Conservation (phyloP, 2,888 invertebrate species). For the Acrobasis suavella region DNA sequence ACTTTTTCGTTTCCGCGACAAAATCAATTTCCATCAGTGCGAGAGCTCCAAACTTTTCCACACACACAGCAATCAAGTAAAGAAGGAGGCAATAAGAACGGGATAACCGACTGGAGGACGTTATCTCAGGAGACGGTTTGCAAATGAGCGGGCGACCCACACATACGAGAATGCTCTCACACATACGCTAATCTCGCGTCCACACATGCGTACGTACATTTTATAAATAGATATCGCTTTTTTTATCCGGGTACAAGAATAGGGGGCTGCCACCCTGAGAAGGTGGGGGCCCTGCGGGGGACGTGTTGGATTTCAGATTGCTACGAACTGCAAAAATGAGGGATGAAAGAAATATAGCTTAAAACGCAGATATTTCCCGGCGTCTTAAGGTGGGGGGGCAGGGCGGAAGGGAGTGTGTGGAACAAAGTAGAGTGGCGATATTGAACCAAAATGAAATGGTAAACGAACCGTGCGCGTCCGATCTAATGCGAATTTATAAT, state of each 20-base stretch:
- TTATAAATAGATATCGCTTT: slow-evolving; percentile 83
- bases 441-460: slow-evolving; percentile 82
- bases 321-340: slow-evolving; percentile 84
- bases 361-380: slow-evolving; percentile 83
- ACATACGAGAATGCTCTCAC: slow-evolving; percentile 54
- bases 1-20: slow-evolving; percentile 65
- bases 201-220: slow-evolving; percentile 77
- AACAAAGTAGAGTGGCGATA: slow-evolving; percentile 82
- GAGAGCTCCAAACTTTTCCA: slow-evolving; percentile 73
- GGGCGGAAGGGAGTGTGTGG: slow-evolving; percentile 75
- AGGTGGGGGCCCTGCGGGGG: slow-evolving; percentile 75
- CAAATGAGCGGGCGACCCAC: slow-evolving; percentile 78
- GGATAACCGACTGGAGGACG: slow-evolving; percentile 80
- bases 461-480: slow-evolving; percentile 83
- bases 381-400: slow-evolving; percentile 75
- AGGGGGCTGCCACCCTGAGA: slow-evolving; percentile 71
- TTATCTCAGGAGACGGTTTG: slow-evolving; percentile 82
- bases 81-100: slow-evolving; percentile 80
- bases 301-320: slow-evolving; percentile 83
- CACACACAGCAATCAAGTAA: slow-evolving; percentile 77
- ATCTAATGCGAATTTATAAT: slow-evolving; percentile 83
- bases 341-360: slow-evolving; percentile 84
- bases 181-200: slow-evolving; percentile 67
- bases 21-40: slow-evolving; percentile 73
- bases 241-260: slow-evolving; percentile 82